Evolutionary conservation across 2,888 invertebrate species (phyloP), one percentile per base, ranked within the genome.

Genomic region (Ophion ventricosus): DNA sequence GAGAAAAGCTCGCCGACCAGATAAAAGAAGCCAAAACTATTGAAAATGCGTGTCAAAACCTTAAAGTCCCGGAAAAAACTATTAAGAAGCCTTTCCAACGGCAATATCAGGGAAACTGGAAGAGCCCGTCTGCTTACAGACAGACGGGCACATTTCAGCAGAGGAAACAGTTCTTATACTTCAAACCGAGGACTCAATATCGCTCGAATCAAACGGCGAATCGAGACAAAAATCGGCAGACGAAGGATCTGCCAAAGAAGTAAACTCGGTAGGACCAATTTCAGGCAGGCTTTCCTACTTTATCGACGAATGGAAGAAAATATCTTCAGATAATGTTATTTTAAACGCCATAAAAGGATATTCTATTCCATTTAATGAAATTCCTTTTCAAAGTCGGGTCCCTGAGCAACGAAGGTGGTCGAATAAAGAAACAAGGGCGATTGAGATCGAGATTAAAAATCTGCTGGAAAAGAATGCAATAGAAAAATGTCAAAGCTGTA

Each of bases 1-100:
- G 84, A 7, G n/a, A 72, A 29, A 82, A 84, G 5, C 56, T 84
- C 2, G 75, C 82, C 67, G n/a, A n/a, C n/a, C n/a, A n/a, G n/a
- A n/a, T n/a, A n/a, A n/a, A n/a, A n/a, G n/a, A n/a, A n/a, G n/a
- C n/a, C n/a, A n/a, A n/a, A n/a, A n/a, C n/a, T n/a, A n/a, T n/a
- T n/a, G n/a, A n/a, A n/a, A n/a, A n/a, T n/a, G n/a, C n/a, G n/a
- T n/a, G n/a, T n/a, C n/a, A n/a, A n/a, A n/a, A n/a, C n/a, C n/a
- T n/a, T n/a, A n/a, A n/a, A n/a, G n/a, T n/a, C n/a, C n/a, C n/a
- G n/a, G n/a, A n/a, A n/a, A n/a, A n/a, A n/a, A n/a, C n/a, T n/a
- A n/a, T n/a, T n/a, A n/a, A n/a, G n/a, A n/a, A n/a, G n/a, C n/a
- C n/a, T n/a, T n/a, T n/a, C n/a, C n/a, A n/a, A n/a, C n/a, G n/a